Conservation (phyloP, 2,797 vertebrate genomes). For the Rhincodon typus region DNA sequence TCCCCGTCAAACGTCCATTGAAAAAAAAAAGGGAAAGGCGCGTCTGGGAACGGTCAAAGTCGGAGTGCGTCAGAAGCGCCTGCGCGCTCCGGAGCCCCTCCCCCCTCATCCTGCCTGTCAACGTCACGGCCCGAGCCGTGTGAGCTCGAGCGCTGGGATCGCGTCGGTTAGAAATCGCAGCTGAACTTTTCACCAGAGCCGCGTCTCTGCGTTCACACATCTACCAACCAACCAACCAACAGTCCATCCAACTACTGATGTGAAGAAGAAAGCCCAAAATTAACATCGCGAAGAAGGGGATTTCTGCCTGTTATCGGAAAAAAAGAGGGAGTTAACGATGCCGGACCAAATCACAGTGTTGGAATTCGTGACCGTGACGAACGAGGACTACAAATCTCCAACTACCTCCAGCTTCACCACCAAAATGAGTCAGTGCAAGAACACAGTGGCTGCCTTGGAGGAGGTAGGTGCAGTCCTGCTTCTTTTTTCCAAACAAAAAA, state of each 20-base stretch:
- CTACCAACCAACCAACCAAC: background rate
- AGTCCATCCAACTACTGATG: background rate
- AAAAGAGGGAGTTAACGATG: slow-evolving; percentile 57
- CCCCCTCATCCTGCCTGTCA: background rate
- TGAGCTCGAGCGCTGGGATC: background rate
- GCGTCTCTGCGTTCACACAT: background rate
- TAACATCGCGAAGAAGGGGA: background rate
- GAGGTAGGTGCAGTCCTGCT: slow-evolving; percentile 64
- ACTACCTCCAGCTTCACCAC: slow-evolving; percentile 91
- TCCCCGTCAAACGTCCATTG: background rate
- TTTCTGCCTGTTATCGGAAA: background rate
- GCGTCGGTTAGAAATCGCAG: background rate
- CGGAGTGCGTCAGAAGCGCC: background rate
- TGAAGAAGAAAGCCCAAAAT: background rate
- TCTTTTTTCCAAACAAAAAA: background rate
- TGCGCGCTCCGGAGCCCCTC: background rate
- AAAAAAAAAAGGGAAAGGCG: background rate
- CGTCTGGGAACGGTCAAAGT: background rate
- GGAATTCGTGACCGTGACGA: slow-evolving; percentile 83
- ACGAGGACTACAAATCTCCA: slow-evolving; percentile 89
- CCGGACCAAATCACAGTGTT: slow-evolving; percentile 78
- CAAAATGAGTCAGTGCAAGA: slow-evolving; percentile 81
- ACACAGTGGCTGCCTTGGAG: slow-evolving; percentile 77
- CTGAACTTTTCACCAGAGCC: background rate
- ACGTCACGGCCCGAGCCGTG: background rate